Evolutionary conservation across 2,113 vertebrate species (phyloP).

Genomic region (Pedionomus torquatus): DNA sequence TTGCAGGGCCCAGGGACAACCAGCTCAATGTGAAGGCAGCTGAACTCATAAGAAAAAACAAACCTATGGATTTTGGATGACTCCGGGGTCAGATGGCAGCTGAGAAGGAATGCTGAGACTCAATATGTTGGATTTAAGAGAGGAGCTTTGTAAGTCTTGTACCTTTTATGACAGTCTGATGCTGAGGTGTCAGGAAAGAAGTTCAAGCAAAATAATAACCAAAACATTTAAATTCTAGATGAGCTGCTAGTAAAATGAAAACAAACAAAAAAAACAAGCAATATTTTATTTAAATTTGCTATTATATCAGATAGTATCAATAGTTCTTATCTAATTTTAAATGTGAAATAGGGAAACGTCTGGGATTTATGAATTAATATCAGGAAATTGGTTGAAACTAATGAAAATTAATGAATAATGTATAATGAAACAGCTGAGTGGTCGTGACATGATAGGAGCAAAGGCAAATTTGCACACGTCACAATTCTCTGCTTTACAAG

Average conservation of each 20-base stretch:
- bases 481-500: not conserved
- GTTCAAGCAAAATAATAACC: not conserved
- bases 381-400: conserved; percentile 50
- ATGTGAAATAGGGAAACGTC: conserved; percentile 1
- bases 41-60: conserved; percentile 22
- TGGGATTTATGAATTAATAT: conserved; percentile 46
- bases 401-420: conserved; percentile 59
- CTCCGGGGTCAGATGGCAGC: not conserved
- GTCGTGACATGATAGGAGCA: not conserved
- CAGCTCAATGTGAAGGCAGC: not conserved
- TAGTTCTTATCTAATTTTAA: conserved; percentile 25
- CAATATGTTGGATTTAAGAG: not conserved
- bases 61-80: not conserved
- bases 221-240: not conserved
- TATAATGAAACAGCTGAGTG: conserved; percentile 31
- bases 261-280: not conserved
- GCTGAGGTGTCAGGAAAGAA: not conserved
- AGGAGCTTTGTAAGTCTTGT: not conserved
- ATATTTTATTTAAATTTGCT: conserved; percentile 46
- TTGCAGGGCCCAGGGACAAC: not conserved
- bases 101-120: not conserved
- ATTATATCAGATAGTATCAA: not conserved
- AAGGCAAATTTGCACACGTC: not conserved
- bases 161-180: not conserved
- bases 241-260: not conserved